Conservation (phyloP, 2,113 vertebrate genomes). For the Bagarius yarrelli region DNA sequence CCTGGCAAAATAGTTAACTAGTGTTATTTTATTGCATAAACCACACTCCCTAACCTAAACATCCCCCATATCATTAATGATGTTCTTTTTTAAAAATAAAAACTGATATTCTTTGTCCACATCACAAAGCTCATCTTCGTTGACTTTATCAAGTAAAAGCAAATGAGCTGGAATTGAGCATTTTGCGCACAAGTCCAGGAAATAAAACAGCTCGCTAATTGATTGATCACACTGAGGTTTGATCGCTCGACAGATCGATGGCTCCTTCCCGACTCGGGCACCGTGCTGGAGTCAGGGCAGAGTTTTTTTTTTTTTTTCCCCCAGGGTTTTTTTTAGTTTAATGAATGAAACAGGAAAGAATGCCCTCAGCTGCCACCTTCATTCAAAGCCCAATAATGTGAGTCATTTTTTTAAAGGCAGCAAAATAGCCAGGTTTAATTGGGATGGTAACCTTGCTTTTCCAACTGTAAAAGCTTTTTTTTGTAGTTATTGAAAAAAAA, state of each 20-base stretch:
- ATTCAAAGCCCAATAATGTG: slow-evolving; percentile 40
- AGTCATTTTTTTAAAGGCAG: slow-evolving; percentile 34
- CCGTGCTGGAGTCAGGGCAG: slow-evolving; percentile 33
- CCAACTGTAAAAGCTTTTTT: neutral
- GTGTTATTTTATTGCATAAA: neutral
- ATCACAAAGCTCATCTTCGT: neutral
- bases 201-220: slow-evolving; percentile 46
- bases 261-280: slow-evolving; percentile 45
- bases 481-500: neutral
- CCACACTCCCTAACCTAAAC: too few relatives aligned
- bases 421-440: slow-evolving; percentile 32
- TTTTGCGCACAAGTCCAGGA: slow-evolving; percentile 29
- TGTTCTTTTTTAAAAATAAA: too few relatives aligned
- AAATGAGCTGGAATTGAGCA: neutral
- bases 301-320: slow-evolving; percentile 11
- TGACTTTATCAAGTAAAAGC: slow-evolving; percentile 3
- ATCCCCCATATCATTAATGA: too few relatives aligned
- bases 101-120: too few relatives aligned
- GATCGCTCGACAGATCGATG: slow-evolving; percentile 48
- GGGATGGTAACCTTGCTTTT: slow-evolving; percentile 27
- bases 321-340: slow-evolving; percentile 24
- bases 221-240: slow-evolving; percentile 51
- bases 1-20: neutral
- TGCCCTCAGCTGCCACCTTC: slow-evolving; percentile 26
- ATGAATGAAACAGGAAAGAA: slow-evolving; percentile 38